Evolutionary conservation across 2,888 invertebrate genomes (phyloP).

Genomic region (Icerya purchasi): DNA sequence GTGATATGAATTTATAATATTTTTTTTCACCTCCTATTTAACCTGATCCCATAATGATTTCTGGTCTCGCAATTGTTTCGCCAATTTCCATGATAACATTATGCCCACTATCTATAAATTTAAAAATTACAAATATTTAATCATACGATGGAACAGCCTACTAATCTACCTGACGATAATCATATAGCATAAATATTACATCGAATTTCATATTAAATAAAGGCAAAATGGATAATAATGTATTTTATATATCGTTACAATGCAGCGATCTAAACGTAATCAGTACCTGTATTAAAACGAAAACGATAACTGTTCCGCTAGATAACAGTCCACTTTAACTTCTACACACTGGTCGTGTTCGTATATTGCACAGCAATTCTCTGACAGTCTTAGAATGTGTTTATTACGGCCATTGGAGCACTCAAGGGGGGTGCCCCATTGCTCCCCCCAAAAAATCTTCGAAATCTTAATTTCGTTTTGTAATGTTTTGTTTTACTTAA

Average conservation of each 20-base stretch:
- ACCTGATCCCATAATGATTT: slow-evolving; percentile 9
- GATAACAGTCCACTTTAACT: slow-evolving; percentile 8
- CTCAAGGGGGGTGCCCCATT: too few species aligned
- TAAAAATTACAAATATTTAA: slow-evolving; percentile 4
- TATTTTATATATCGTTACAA: too few species aligned
- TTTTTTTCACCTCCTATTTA: slow-evolving; percentile 11
- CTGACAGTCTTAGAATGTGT: background rate
- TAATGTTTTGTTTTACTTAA: too few species aligned
- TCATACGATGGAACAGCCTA: background rate
- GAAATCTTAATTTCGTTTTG: too few species aligned
- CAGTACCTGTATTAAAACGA: slow-evolving; percentile 12
- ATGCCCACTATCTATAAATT: slow-evolving; percentile 18
- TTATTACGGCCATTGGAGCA: too few species aligned
- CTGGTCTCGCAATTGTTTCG: slow-evolving; percentile 14
- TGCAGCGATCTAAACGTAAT: too few species aligned
- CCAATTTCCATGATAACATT: slow-evolving; percentile 18
- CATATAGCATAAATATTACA: too few species aligned
- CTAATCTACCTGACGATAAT: too few species aligned
- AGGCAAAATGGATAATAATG: too few species aligned
- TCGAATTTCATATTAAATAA: too few species aligned
- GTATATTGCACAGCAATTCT: slow-evolving; percentile 32
- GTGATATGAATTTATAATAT: background rate
- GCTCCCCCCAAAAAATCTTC: too few species aligned
- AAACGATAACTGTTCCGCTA: slow-evolving; percentile 4
- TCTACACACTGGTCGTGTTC: slow-evolving; percentile 3